Base-by-base conservation (phyloP, 2,888 invertebrate species). In the Petrolisthes manimaculis region DNA sequence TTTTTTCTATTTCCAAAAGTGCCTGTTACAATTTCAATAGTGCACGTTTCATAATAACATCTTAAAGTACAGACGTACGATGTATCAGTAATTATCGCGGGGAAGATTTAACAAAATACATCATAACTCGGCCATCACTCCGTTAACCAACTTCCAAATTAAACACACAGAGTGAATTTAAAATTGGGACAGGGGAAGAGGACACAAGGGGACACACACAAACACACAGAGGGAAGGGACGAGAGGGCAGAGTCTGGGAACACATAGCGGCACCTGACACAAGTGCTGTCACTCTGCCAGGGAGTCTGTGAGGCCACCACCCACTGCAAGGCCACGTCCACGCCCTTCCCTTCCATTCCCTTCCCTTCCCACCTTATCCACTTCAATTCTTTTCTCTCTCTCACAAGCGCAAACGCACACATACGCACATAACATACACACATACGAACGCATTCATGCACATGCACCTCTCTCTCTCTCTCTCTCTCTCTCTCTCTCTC, bases 401-500 rank as follows among this genome's bases (percentile, higher is more conserved):
- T 37, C 37, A 37, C 37, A 37, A 37, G 37, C 37, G 37, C 37
- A 37, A 0, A 37, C 37, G 37, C 37, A 37, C 37, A 37, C 37
- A 2, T 2, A 37, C 37, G 37, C 37, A 37, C 37, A 37, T 2
- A 37, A 37, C 37, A 37, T 2, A 37, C 37, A 37, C 37, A 37
- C 37, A 37, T 2, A 37, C 37, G 37, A 37, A 37, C 37, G 37
- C 37, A 37, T n/a, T n/a, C n/a, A n/a, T 37, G 37, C 37, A 37
- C 37, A 37, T 2, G n/a, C 37, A 37, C 37, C 61, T 61, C 61
- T 18, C 61, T 18, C 61, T 61, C 61, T 61, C 61, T 61, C 61
- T 61, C 61, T 61, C 61, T 61, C 61, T 61, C 61, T 61, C 61
- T 61, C 61, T 61, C 61, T 61, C 61, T 61, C 61, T 61, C 61